Evolutionary conservation across 1,140 invertebrate species (phyloP).

Genomic region (Thereuonema tuberculata): DNA sequence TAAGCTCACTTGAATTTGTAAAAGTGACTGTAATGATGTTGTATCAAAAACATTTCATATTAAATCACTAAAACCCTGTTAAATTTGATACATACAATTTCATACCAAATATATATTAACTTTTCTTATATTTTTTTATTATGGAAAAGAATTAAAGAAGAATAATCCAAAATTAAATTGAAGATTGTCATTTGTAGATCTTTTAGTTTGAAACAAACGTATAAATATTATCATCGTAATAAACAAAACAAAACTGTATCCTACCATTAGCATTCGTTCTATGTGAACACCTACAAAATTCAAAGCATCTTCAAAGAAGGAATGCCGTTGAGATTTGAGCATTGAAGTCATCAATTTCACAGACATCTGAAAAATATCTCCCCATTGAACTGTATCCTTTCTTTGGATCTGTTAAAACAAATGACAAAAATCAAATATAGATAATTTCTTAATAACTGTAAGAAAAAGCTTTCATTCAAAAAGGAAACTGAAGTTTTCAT

Average conservation of each 20-base stretch:
- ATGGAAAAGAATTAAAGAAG: too few species aligned
- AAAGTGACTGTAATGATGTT: slow-evolving; percentile 23
- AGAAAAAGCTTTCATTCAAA: too few species aligned
- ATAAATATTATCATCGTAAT: not conserved
- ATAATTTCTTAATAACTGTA: too few species aligned
- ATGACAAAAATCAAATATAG: not conserved
- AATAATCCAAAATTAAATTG: too few species aligned
- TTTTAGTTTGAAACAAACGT: too few species aligned
- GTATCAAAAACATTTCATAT: not conserved
- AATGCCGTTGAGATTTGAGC: slow-evolving; percentile 25
- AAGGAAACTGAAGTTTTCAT: too few species aligned
- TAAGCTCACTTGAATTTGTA: slow-evolving; percentile 20
- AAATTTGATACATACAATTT: too few species aligned
- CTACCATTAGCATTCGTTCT: slow-evolving; percentile 24
- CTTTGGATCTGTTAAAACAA: not conserved
- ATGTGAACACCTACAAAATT: slow-evolving; percentile 31
- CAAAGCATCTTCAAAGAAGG: slow-evolving; percentile 32
- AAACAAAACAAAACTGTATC: not conserved
- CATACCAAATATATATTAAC: too few species aligned
- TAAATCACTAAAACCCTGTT: too few species aligned
- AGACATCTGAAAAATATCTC: slow-evolving; percentile 26
- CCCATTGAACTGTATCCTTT: slow-evolving; percentile 19
- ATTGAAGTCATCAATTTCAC: slow-evolving; percentile 26
- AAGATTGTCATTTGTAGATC: too few species aligned
- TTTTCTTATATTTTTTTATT: too few species aligned